These are phyloP conservation scores for Atethmia centrago DNA, from an alignment of 2,888 invertebrate genomes.

Conservation along the genomic window DNA sequence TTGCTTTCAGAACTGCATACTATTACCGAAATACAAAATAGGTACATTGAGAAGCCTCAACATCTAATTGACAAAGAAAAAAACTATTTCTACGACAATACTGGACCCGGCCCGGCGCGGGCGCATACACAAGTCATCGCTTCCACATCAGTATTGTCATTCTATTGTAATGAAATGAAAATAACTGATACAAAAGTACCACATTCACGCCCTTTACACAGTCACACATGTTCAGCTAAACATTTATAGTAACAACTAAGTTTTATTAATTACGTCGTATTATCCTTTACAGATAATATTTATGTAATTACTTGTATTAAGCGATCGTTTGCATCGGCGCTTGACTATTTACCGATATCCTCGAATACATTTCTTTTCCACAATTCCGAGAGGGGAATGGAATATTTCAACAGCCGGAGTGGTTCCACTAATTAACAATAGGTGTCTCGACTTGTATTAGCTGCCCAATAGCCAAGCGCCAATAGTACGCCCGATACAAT, in stretches of 20 bases:
- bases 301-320: slow-evolving; percentile 83
- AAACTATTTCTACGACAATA: slow-evolving; percentile 77
- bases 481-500: slow-evolving; percentile 81
- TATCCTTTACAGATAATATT: slow-evolving; percentile 87
- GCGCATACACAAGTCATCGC: slow-evolving; percentile 44
- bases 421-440: slow-evolving; percentile 44
- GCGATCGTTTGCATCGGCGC: slow-evolving; percentile 81
- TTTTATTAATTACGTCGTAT: slow-evolving; percentile 85
- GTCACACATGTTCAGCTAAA: slow-evolving; percentile 89
- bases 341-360: slow-evolving; percentile 77
- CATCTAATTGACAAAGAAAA: slow-evolving; percentile 80
- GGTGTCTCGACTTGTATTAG: slow-evolving; percentile 45
- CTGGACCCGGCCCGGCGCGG: slow-evolving; percentile 64
- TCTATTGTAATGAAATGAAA: slow-evolving; percentile 76
- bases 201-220: slow-evolving; percentile 88
- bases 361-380: slow-evolving; percentile 26
- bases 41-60: slow-evolving; percentile 78
- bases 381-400: slow-evolving; percentile 27
- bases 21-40: slow-evolving; percentile 79
- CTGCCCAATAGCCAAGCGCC: slow-evolving; percentile 84
- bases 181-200: slow-evolving; percentile 83
- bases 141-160: slow-evolving; percentile 75
- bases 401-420: slow-evolving; percentile 37
- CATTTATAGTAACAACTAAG: slow-evolving; percentile 90
- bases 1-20: slow-evolving; percentile 82